Percentiles rank a stretch among this genome's conserved stretches.
These are phyloP conservation scores for Heterochromis multidens DNA, from an alignment of 2,113 vertebrate genomes.

Conservation along the genomic window DNA sequence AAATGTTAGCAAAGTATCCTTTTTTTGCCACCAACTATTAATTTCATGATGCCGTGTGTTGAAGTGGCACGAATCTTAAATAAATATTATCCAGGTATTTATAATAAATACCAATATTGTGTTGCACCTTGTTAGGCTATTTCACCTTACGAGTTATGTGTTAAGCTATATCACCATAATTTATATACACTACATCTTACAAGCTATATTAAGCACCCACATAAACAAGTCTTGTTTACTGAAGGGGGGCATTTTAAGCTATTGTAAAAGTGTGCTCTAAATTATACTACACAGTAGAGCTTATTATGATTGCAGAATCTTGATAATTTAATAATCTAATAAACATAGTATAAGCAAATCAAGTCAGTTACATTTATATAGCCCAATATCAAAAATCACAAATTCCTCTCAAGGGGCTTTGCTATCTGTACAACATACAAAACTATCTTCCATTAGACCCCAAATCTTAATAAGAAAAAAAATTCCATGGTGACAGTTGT, in stretches of 20 bases:
- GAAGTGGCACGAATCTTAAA: neutral
- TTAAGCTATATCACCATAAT: neutral
- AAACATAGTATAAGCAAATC: neutral
- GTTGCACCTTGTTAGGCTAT: neutral
- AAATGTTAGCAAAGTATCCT: neutral
- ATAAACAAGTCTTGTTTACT: neutral
- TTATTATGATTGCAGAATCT: neutral
- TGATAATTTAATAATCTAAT: neutral
- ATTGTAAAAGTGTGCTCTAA: neutral
- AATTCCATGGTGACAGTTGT: neutral
- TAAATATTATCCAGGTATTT: neutral
- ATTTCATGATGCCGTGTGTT: neutral
- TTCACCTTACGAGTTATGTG: neutral
- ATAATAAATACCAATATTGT: neutral
- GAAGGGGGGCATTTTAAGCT: neutral
- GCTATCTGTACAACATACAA: neutral
- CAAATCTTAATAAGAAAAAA: neutral
- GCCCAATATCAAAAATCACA: neutral
- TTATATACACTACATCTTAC: neutral
- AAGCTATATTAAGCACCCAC: neutral
- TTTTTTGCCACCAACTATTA: neutral
- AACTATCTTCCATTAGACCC: neutral
- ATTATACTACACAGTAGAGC: neutral
- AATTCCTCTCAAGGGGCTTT: neutral
- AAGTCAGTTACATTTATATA: neutral